phyloP scores from a whole-genome alignment of 2,797 vertebrate species.

The Todus mexicanus region DNA sequence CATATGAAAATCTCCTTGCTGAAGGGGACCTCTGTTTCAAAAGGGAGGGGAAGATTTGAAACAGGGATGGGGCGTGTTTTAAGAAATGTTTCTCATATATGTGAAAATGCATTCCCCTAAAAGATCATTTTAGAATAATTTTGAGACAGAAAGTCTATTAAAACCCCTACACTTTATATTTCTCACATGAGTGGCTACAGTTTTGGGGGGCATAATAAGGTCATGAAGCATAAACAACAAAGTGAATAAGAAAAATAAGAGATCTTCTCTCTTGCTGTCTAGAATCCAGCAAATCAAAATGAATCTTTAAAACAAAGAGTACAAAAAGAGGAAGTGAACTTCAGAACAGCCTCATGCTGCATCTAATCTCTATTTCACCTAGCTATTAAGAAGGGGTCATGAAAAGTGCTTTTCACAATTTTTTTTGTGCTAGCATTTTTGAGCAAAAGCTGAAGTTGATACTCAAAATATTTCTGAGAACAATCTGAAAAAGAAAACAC shows the following conservation, averaged over 20 bases:
- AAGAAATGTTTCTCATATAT: background rate
- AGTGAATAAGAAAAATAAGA: background rate
- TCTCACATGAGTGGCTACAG: background rate
- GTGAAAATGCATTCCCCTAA: background rate
- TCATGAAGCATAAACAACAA: background rate
- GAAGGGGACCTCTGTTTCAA: background rate
- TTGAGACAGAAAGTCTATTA: conserved; percentile 27
- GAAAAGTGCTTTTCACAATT: background rate
- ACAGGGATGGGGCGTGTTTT: background rate
- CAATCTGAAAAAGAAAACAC: background rate
- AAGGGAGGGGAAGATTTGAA: conserved; percentile 3
- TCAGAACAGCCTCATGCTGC: background rate
- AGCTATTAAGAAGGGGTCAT: background rate
- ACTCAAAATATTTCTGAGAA: background rate
- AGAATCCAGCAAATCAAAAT: background rate
- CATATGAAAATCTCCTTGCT: background rate
- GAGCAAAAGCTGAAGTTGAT: background rate
- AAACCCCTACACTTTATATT: background rate
- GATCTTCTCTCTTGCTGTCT: background rate
- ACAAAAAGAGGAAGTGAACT: background rate
- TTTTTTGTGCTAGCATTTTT: background rate
- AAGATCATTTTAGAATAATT: conserved; percentile 7
- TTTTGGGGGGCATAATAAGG: background rate
- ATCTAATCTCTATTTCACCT: background rate
- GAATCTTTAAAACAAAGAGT: background rate